Percentiles rank a stretch among this genome's conserved stretches.
Evolutionary conservation across 2,888 invertebrate genomes (phyloP).

Genomic region (Habrosyne pyritoides): DNA sequence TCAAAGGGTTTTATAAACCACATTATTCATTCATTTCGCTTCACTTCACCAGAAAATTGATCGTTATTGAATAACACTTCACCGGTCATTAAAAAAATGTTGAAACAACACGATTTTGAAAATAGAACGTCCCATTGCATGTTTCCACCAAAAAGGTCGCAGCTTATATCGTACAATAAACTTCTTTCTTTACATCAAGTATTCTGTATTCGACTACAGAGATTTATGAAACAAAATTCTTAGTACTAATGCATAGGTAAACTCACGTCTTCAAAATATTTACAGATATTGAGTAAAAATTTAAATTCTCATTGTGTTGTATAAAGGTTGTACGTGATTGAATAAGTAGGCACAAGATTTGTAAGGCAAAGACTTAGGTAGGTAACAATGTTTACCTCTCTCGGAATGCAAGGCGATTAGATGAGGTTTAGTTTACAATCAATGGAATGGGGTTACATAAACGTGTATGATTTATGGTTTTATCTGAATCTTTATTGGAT

Average conservation of each 20-base stretch:
- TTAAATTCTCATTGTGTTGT: background rate
- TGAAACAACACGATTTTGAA: too few species aligned
- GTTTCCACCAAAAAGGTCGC: too few species aligned
- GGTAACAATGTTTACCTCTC: background rate
- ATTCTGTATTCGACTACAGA: too few species aligned
- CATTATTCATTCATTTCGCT: too few species aligned
- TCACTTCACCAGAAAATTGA: too few species aligned
- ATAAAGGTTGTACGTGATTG: slow-evolving; percentile 1
- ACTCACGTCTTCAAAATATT: background rate
- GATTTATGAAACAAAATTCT: background rate
- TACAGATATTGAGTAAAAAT: slow-evolving; percentile 2
- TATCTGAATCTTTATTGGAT: background rate
- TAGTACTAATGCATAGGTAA: background rate
- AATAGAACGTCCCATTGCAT: too few species aligned
- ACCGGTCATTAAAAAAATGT: too few species aligned
- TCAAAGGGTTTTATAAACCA: too few species aligned
- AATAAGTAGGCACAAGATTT: background rate
- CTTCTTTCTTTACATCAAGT: too few species aligned
- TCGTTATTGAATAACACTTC: too few species aligned
- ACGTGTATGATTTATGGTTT: background rate
- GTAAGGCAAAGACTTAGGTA: too few species aligned
- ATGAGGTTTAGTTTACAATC: background rate
- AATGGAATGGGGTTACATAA: background rate
- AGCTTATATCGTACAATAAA: too few species aligned
- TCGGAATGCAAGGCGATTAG: background rate